Percentiles rank a stretch among this genome's conserved stretches.
phyloP scores from a whole-genome alignment of 1,140 invertebrate genomes.

The Drosophila dunni region DNA sequence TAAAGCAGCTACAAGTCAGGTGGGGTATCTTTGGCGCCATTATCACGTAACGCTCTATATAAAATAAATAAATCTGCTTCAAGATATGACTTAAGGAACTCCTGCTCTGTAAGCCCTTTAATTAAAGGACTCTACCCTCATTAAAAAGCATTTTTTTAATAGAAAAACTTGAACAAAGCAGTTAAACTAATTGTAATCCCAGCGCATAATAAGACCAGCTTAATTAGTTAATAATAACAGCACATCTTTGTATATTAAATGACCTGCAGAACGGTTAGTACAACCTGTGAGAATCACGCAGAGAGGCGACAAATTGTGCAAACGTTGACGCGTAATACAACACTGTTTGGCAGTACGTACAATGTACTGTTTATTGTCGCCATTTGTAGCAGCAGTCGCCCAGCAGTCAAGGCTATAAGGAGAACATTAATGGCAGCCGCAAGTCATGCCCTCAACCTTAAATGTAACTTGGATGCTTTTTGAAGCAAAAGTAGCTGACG shows the following conservation, averaged over 20 bases:
- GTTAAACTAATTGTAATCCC: too few relatives aligned
- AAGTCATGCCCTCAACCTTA: slow-evolving; percentile 75
- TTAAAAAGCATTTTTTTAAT: too few relatives aligned
- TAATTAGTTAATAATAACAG: slow-evolving; percentile 6
- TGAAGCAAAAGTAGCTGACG: slow-evolving; percentile 67
- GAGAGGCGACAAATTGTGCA: slow-evolving; percentile 10
- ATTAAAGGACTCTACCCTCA: too few relatives aligned
- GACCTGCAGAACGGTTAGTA: slow-evolving; percentile 9
- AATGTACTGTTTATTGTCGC: slow-evolving; percentile 55
- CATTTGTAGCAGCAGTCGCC: slow-evolving; percentile 46
- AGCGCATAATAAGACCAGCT: not conserved
- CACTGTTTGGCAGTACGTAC: slow-evolving; percentile 21
- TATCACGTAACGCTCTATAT: too few relatives aligned
- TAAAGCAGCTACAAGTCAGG: not conserved
- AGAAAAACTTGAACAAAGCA: too few relatives aligned
- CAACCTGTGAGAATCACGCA: slow-evolving; percentile 15
- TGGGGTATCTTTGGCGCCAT: not conserved
- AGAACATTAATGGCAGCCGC: slow-evolving; percentile 70
- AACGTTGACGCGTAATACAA: not conserved
- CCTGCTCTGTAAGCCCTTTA: too few relatives aligned
- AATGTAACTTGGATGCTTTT: slow-evolving; percentile 17
- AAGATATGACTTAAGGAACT: too few relatives aligned
- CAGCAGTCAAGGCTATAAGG: slow-evolving; percentile 61
- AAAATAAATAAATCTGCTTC: too few relatives aligned
- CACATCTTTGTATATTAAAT: slow-evolving; percentile 5